Base-by-base conservation (phyloP, 2,113 vertebrate genomes). In the Vulpes lagopus region DNA sequence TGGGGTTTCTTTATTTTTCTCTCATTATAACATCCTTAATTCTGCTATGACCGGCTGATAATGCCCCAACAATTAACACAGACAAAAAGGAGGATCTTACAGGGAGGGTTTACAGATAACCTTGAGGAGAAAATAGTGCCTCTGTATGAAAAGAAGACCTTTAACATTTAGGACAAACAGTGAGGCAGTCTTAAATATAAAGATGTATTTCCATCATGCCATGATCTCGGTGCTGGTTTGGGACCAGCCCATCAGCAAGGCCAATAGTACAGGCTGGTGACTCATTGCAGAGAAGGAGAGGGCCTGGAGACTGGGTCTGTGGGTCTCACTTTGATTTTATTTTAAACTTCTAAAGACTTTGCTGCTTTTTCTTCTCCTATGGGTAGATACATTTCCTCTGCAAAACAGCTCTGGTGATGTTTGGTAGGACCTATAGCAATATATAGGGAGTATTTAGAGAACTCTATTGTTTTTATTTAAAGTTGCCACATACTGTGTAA, bases 311-410 rank as follows among this genome's bases (percentile, higher is more conserved):
- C 60, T 23, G 38, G 88, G 57, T 93, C 78, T 57, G 5, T 84
- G 84, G 38, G n/a, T 80, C 93, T 51, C 11, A 57, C 57, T 97
- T 92, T 20, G 7, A 62, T 82, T 95, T 97, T 59, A 60, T 86
- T 91, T 95, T 64, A 81, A 25, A 83, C 55, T 96, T 55, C 20
- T 89, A 9, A 84, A 64, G 51, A 55, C 30, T 65, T 55, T 22
- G 30, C 38, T 96, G 43, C 11, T 89, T 78, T 88, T 97, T 76
- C 23, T 89, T 94, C 67, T 65, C 78, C 30, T 73, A 83, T 51
- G 38, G 15, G 6, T 38, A n/a, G 74, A 85, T 57, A 22, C 0
- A 43, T 73, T 87, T 96, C 81, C 51, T 86, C 49, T 35, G 27
- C 59, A 49, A 67, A 82, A 65, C 23, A 73, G 38, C 84, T 91